Evolutionary conservation across 2,113 vertebrate species (phyloP), one percentile per base, ranked within the genome.

Genomic region (Marmota flaviventris): DNA sequence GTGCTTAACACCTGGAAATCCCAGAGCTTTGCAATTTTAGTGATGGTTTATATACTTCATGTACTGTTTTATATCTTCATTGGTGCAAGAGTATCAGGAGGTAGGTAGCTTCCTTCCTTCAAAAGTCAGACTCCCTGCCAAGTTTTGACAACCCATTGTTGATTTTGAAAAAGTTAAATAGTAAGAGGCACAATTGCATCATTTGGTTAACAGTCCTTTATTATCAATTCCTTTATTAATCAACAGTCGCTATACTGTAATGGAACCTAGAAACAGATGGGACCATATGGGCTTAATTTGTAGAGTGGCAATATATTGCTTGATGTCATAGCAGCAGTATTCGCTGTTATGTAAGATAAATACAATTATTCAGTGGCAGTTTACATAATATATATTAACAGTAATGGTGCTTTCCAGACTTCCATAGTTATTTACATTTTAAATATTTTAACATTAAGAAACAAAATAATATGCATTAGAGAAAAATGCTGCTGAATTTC

Each of bases 401-500:
- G n/a, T 37, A 45, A 70, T 67, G 65, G 10, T 32, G 3, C 10
- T 34, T 65, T 83, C 83, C 8, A 75, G 34, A 8, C 13, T 73
- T 92, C 63, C 29, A 29, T 82, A 39, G 67, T 90, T 82, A 88
- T 87, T 95, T 96, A 78, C 85, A 96, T 98, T 97, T 17, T 0
- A 34, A 73, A 69, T 91, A 78, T 51, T 95, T 70, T 37, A 94
- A 45, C 87, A 93, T 75, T 85, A 86, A 91, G 94, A 98, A 94
- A 94, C 95, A 91, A 82, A 16, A 9, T 45, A 70, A 79, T 18
- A 25, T 92, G 48, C 0, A 0, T 0, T 0, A 77, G 97, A 96
- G 95, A 96, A 96, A 98, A 97, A 94, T 96, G 96, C 89, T 86
- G 95, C 72, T 77, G 32, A 76, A 76, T 96, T 97, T 98, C 92